Conservation (phyloP, 2,113 vertebrate species). For the Tetrax tetrax region DNA sequence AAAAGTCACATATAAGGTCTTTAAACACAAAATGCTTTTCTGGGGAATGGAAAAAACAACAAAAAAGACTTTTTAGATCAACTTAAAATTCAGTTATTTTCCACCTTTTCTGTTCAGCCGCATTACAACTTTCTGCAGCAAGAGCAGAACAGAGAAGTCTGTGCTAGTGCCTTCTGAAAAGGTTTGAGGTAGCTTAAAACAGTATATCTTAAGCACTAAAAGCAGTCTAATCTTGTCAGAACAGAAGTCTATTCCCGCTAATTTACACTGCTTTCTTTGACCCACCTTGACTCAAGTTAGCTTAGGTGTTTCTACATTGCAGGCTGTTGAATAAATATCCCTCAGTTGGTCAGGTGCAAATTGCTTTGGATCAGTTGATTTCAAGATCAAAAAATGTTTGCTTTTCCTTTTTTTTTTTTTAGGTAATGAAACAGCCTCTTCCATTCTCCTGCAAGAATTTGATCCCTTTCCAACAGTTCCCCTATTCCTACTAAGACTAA, state of each 20-base stretch:
- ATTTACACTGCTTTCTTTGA: background rate
- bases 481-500: background rate
- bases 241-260: background rate
- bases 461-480: background rate
- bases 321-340: background rate
- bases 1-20: background rate
- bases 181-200: background rate
- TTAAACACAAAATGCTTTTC: background rate
- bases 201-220: background rate
- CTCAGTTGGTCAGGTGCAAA: background rate
- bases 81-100: background rate
- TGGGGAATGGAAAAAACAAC: background rate
- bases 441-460: background rate
- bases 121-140: background rate
- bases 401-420: background rate
- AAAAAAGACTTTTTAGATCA: background rate
- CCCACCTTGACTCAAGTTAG: background rate
- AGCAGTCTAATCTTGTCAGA: background rate
- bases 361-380: background rate
- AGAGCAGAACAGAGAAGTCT: background rate
- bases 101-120: background rate
- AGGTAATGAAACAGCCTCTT: background rate
- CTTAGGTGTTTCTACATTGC: background rate
- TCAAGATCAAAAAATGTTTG: slow-evolving; percentile 22
- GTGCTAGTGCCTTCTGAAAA: background rate